Evolutionary conservation across 2,888 invertebrate species (phyloP).

Genomic region (Selenia dentaria): DNA sequence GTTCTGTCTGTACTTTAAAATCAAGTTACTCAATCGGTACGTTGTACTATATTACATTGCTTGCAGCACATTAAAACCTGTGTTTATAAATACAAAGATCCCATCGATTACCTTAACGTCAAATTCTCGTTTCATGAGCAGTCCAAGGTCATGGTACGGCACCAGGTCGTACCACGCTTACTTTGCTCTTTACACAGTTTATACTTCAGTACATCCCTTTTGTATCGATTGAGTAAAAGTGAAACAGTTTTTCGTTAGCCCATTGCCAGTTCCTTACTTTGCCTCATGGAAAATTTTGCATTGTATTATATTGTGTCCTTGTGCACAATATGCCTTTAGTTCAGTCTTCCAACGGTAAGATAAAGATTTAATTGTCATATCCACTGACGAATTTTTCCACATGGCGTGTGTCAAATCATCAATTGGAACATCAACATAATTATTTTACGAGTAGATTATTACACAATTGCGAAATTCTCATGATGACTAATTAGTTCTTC

Average conservation of each 20-base stretch:
- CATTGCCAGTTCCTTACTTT: slow-evolving; percentile 31
- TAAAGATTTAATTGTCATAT: too few species aligned
- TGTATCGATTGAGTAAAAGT: slow-evolving; percentile 45
- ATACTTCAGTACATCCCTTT: slow-evolving; percentile 46
- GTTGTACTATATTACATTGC: slow-evolving; percentile 9
- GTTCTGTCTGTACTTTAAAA: too few species aligned
- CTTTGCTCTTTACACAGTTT: slow-evolving; percentile 58
- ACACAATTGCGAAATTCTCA: too few species aligned
- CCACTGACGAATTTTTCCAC: too few species aligned
- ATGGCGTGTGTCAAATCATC: too few species aligned
- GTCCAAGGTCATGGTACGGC: slow-evolving; percentile 75
- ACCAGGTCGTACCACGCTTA: slow-evolving; percentile 78
- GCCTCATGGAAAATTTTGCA: slow-evolving; percentile 25
- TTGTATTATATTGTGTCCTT: slow-evolving; percentile 15
- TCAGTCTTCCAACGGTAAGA: too few species aligned
- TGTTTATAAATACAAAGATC: slow-evolving; percentile 50
- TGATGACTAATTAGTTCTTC: too few species aligned
- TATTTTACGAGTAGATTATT: too few species aligned
- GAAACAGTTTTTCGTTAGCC: slow-evolving; percentile 30
- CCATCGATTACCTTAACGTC: slow-evolving; percentile 69
- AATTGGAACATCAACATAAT: too few species aligned
- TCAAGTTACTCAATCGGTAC: slow-evolving; percentile 9
- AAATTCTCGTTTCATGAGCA: slow-evolving; percentile 53
- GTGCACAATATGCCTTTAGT: too few species aligned
- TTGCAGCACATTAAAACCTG: slow-evolving; percentile 17